phyloP scores from a whole-genome alignment of 2,797 vertebrate genomes.

The Eospalax fontanierii region DNA sequence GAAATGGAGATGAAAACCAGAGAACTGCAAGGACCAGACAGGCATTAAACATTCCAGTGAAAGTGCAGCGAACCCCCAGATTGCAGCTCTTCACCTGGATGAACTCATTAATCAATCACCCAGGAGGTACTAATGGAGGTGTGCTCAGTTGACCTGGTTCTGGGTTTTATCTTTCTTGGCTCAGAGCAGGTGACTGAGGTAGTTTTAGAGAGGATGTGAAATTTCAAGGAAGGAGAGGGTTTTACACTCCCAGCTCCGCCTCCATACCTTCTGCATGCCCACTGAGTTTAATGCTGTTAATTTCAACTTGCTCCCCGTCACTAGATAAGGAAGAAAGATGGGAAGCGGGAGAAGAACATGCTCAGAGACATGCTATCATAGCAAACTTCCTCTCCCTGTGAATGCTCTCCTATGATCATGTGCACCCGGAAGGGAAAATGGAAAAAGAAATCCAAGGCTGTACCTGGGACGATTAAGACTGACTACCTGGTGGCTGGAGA shows the following conservation, averaged over 20 bases:
- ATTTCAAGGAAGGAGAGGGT: neutral
- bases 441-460: neutral
- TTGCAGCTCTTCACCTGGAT: neutral
- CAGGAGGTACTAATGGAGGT: neutral
- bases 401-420: neutral
- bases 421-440: neutral
- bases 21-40: neutral
- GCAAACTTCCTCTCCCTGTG: neutral
- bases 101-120: neutral
- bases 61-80: neutral
- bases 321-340: neutral
- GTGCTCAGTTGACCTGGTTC: neutral
- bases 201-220: neutral
- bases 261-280: neutral
- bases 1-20: neutral
- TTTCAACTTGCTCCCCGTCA: neutral
- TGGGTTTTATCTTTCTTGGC: neutral
- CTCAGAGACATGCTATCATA: neutral
- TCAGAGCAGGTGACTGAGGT: neutral
- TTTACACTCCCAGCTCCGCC: neutral
- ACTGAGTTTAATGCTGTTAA: neutral
- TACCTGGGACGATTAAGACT: neutral
- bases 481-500: neutral
- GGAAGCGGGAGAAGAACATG: neutral
- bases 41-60: neutral